These are phyloP conservation scores for Petrophora chlorosata DNA, from an alignment of 2,888 invertebrate species.

Conservation along the genomic window DNA sequence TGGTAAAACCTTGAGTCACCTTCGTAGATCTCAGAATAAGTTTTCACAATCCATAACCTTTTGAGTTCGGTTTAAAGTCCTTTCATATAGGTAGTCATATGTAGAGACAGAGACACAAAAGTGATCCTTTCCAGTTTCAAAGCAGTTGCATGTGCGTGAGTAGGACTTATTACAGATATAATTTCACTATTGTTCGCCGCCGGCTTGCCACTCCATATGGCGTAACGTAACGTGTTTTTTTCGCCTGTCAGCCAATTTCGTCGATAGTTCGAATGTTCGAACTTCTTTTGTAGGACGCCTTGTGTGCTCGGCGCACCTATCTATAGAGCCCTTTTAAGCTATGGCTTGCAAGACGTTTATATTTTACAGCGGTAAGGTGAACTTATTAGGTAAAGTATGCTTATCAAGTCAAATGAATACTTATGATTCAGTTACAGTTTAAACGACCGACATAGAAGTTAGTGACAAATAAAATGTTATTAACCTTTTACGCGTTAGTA, in stretches of 20 bases:
- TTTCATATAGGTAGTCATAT: constrained; percentile 17
- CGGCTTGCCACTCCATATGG: constrained; percentile 77
- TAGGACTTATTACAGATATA: constrained; percentile 78
- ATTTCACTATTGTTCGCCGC: constrained; percentile 80
- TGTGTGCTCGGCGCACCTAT: background rate
- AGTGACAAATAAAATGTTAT: no score
- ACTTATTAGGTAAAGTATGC: no score
- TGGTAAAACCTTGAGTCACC: constrained; percentile 14
- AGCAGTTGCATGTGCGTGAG: constrained; percentile 80
- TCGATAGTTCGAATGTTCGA: constrained; percentile 62
- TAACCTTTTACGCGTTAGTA: no score
- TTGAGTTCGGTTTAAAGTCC: constrained; percentile 1
- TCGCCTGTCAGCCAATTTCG: constrained; percentile 66
- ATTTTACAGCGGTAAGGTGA: no score
- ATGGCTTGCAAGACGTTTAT: no score
- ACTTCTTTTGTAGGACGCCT: constrained; percentile 46
- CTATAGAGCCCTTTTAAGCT: no score
- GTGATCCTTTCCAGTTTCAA: constrained; percentile 37
- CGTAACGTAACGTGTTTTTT: constrained; percentile 71
- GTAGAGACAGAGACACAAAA: constrained; percentile 30
- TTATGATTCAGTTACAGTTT: no score
- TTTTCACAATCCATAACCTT: constrained; percentile 2
- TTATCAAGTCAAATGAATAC: no score
- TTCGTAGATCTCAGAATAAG: background rate
- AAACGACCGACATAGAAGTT: no score